A percentile compares a stretch with the other conserved stretches of the same genome.
Evolutionary conservation across 2,113 vertebrate species (phyloP).

Genomic region (Dipodomys ordii): DNA sequence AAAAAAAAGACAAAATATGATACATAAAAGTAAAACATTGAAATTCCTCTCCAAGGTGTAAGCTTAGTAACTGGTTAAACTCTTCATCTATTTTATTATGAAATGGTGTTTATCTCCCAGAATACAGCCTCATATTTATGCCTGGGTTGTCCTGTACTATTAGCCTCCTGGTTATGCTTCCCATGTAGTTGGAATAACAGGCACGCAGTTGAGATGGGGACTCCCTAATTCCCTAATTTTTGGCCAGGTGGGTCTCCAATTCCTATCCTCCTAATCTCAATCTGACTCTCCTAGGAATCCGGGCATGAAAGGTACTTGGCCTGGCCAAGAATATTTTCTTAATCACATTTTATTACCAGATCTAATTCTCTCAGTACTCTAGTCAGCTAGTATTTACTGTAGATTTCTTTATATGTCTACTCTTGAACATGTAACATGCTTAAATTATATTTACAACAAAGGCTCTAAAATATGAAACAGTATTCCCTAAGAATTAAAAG

Average conservation of each 20-base stretch:
- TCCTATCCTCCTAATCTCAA: no score
- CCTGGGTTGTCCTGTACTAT: no score
- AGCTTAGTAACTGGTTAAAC: background rate
- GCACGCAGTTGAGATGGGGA: no score
- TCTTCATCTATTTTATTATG: background rate
- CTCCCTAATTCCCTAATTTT: no score
- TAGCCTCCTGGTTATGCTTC: no score
- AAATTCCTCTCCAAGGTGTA: background rate
- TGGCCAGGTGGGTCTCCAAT: no score
- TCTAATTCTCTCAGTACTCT: background rate
- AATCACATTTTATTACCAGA: background rate
- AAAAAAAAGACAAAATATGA: no score
- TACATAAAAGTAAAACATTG: background rate
- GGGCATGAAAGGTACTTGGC: no score
- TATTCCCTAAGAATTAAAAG: background rate
- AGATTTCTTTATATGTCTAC: background rate
- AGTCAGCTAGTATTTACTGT: background rate
- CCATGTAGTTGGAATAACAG: no score
- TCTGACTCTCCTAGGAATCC: no score
- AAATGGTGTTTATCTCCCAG: background rate
- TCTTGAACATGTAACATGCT: background rate
- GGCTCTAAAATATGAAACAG: constrained; percentile 10
- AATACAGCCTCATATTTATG: background rate
- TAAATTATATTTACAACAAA: background rate
- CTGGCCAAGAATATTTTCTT: background rate